Evolutionary conservation across 2,113 vertebrate species (phyloP).

Genomic region (Myiopsitta monachus): DNA sequence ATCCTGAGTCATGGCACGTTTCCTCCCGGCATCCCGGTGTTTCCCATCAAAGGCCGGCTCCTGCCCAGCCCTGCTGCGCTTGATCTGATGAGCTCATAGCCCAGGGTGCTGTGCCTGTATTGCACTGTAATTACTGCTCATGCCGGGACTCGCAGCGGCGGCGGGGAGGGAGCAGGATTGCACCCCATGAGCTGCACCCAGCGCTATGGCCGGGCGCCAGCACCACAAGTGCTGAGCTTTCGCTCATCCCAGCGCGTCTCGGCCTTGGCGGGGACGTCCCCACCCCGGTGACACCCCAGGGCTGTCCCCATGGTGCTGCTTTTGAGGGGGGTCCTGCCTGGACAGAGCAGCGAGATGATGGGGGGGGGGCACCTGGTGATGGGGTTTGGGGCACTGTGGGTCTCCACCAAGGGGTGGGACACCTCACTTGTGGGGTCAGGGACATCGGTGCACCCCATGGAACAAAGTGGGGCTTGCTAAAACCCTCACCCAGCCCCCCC

Average conservation of each 20-base stretch:
- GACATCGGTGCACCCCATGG: fast-evolving
- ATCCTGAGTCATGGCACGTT: neutral
- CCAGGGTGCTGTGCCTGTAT: slow-evolving; percentile 17
- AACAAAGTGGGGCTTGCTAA: neutral
- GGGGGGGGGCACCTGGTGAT: fast-evolving
- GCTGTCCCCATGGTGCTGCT: neutral
- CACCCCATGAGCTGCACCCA: neutral
- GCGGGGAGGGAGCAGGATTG: neutral
- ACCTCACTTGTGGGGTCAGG: fast-evolving
- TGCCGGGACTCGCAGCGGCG: neutral
- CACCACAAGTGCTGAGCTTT: slow-evolving; percentile 26
- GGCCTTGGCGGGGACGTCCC: neutral
- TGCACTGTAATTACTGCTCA: slow-evolving; percentile 24
- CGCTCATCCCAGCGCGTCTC: neutral
- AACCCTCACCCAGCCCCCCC: fast-evolving
- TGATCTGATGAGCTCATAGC: slow-evolving; percentile 40
- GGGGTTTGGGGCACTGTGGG: neutral
- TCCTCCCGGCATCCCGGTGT: neutral
- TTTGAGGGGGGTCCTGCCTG: neutral
- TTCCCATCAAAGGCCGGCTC: slow-evolving; percentile 36
- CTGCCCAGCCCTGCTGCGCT: slow-evolving; percentile 29
- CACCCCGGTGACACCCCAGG: neutral
- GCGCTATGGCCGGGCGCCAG: neutral
- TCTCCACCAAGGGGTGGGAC: neutral
- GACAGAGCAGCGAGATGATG: neutral